These are phyloP conservation scores for Paracentrotus lividus DNA, from an alignment of 53 echinoderm and acorn worm species.

Conservation along the genomic window DNA sequence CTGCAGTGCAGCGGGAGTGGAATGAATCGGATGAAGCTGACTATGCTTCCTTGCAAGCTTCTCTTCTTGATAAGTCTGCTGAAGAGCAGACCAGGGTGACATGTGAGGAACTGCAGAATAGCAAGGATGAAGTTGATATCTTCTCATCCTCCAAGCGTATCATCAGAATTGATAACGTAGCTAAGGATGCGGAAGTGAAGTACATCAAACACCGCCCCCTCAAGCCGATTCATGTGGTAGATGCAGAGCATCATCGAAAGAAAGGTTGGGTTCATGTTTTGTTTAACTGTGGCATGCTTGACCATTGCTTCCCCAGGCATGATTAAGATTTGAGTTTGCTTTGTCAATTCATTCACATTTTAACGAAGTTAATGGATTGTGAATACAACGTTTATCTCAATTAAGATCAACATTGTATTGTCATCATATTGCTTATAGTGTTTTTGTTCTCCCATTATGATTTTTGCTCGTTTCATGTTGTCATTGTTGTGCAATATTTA, in stretches of 20 bases:
- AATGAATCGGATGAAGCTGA: constrained; percentile 53
- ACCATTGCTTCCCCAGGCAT: neutral
- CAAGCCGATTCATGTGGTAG: constrained; percentile 96
- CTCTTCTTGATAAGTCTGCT: constrained; percentile 27
- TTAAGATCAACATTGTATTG: neutral
- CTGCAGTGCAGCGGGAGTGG: constrained; percentile 61
- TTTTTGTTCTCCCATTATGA: neutral
- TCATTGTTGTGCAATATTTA: neutral
- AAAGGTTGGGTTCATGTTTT: constrained; percentile 81
- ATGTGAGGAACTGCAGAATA: constrained; percentile 14
- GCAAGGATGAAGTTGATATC: constrained; percentile 33
- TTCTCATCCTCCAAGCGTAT: constrained; percentile 52
- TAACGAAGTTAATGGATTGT: neutral
- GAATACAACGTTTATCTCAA: too few species aligned
- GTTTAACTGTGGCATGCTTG: constrained; percentile 49
- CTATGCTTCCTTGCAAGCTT: constrained; percentile 60
- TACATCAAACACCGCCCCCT: constrained; percentile 92
- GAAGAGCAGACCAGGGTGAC: constrained; percentile 18
- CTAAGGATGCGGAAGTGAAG: constrained; percentile 77
- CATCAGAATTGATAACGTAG: constrained; percentile 81
- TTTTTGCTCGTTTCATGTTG: neutral
- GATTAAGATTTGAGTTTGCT: neutral
- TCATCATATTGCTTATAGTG: neutral
- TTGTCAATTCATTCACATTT: neutral
- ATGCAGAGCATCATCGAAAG: constrained; percentile 90